Evolutionary conservation across 2,113 vertebrate species (phyloP).

Genomic region (Hyaena hyaena): DNA sequence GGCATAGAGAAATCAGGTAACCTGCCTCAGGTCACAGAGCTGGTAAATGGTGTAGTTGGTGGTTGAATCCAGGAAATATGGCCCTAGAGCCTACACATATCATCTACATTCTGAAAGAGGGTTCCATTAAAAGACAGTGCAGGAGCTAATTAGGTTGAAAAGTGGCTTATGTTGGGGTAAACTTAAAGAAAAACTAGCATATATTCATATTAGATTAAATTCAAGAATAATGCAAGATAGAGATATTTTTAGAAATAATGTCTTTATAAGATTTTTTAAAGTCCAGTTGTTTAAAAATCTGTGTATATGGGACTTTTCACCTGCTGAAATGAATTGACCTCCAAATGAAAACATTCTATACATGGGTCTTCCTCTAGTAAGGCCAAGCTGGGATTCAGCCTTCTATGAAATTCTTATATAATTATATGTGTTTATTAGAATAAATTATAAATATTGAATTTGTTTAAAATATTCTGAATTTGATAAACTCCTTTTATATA

Average conservation of each 20-base stretch:
- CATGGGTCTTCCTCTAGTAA: neutral
- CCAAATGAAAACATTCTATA: neutral
- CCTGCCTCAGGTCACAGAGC: neutral
- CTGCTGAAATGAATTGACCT: neutral
- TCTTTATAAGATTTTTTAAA: neutral
- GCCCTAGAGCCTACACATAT: rapidly evolving
- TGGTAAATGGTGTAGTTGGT: neutral
- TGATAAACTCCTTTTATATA: slow-evolving; percentile 24
- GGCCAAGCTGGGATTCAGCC: neutral
- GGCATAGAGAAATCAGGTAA: neutral
- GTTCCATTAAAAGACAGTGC: neutral
- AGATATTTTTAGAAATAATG: neutral
- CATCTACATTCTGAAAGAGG: neutral
- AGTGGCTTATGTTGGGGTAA: neutral
- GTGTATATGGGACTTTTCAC: neutral
- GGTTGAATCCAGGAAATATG: neutral
- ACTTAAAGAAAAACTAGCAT: neutral
- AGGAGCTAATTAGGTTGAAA: neutral
- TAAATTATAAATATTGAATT: slow-evolving; percentile 13
- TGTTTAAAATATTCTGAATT: slow-evolving; percentile 48
- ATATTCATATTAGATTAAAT: neutral
- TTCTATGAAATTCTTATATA: neutral
- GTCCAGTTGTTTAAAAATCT: neutral
- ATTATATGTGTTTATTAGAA: slow-evolving; percentile 39
- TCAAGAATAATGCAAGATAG: neutral